Evolutionary conservation across 2,113 vertebrate genomes (phyloP), one percentile per base, ranked within the genome.

Genomic region (Craseonycteris thonglongyai): DNA sequence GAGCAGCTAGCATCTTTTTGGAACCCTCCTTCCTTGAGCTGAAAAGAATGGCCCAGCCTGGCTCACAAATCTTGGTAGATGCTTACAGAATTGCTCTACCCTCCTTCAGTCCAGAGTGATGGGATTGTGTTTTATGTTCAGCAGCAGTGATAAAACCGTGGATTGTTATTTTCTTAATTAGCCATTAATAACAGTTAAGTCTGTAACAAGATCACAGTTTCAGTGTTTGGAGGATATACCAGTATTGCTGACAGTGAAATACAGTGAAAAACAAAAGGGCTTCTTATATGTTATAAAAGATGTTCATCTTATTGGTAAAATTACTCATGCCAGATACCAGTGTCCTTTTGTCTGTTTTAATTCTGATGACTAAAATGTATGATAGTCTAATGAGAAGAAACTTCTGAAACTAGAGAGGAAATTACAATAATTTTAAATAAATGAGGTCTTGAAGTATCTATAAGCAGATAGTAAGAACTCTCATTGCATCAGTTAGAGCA

Each of bases 1-100:
- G 98, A 95, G 95, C 97, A 98, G 96, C 97, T 97, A 91, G 97
- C 97, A 96, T 96, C 96, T 98, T 96, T 93, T 96, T 98, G 92
- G 97, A 96, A 95, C 79, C 59, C 56, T 56, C 56, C 45, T 30
- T 47, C 49, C 13, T 76, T 14, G 15, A 74, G 14, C 47, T 22
- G 74, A 38, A 42, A 95, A 80, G 66, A 54, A 51, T 72, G n/a
- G 19, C 14, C 4, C 9, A 79, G 42, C 2, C 19, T 13, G 14
- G 40, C 51, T 80, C n/a, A 40, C 83, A 47, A 7, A 54, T 81
- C 82, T 45, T 75, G 65, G 21, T 49, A 86, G 40, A 28, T 58
- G 21, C 65, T 3, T 30, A 22, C 22, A 42, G 54, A 89, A 65
- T 38, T 30, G 8, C 38, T 86, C 4, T 15, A 45, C n/a, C 56